Percentiles rank a stretch among this genome's conserved stretches.
phyloP scores from a whole-genome alignment of 30 jellyfish, hydroid and myxozoan genomes.

The Mastigias papua region DNA sequence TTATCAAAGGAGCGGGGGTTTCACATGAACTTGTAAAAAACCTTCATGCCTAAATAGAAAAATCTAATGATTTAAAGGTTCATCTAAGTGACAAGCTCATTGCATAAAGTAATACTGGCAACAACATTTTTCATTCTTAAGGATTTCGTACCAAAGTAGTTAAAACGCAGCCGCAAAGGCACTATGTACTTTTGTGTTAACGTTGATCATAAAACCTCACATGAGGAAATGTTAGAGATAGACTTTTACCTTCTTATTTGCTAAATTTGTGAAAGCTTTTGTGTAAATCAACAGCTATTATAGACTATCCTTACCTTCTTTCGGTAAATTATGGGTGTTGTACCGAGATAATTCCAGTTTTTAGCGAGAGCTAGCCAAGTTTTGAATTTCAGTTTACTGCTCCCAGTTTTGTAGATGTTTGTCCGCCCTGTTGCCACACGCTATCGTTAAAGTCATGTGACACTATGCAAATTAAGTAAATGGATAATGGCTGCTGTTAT shows the following conservation, averaged over 20 bases:
- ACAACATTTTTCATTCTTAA: too few relatives aligned
- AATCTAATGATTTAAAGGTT: too few relatives aligned
- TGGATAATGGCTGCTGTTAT: slow-evolving; percentile 47
- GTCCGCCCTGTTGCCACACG: slow-evolving; percentile 88
- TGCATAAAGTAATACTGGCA: too few relatives aligned
- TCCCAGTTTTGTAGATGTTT: slow-evolving; percentile 29
- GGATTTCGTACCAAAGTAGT: too few relatives aligned
- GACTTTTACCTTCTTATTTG: background rate
- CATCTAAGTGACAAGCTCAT: too few relatives aligned
- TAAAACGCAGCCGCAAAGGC: background rate
- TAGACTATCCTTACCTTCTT: slow-evolving; percentile 27
- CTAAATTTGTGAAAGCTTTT: background rate
- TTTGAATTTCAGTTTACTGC: slow-evolving; percentile 22
- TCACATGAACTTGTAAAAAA: too few relatives aligned
- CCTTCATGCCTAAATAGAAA: too few relatives aligned
- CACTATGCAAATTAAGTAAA: slow-evolving; percentile 58
- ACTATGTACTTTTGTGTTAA: background rate
- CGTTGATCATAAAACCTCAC: too few relatives aligned
- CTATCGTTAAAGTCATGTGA: slow-evolving; percentile 73
- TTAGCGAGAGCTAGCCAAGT: slow-evolving; percentile 4
- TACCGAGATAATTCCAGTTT: background rate
- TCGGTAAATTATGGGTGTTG: background rate
- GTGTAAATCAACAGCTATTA: background rate
- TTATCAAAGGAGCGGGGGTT: too few relatives aligned
- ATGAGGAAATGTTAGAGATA: background rate